Base-by-base conservation (phyloP, 2,797 vertebrate genomes). In the Centropyge bicolor region DNA sequence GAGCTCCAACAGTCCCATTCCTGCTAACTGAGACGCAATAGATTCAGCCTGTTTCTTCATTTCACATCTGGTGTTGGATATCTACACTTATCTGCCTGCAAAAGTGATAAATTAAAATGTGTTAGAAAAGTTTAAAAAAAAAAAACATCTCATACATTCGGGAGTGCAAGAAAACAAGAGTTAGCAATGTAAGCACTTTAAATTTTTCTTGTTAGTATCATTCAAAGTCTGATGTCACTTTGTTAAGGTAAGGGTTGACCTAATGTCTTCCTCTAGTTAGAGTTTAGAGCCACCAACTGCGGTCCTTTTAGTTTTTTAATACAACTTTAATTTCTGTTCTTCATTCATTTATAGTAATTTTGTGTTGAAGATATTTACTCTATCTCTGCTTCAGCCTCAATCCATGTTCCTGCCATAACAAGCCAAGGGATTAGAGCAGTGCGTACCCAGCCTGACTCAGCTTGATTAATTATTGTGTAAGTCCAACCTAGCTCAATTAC, bases 101-200 rank as follows among this genome's bases (percentile, higher is more conserved):
- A 41, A 82, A 78, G 67, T 16, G 43, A 56, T 56, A 13, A 31
- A 74, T 80, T 70, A 12, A 60, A 52, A 79, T 65, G 56, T 70
- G 73, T 54, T 52, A 63, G 35, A 38, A 46, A 51, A 46, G 66
- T 63, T n/a, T n/a, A n/a, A n/a, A n/a, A n/a, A 63, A 82, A 60
- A 54, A 36, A 52, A 31, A 31, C 27, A 3, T 59, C 19, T 52
- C 5, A 14, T 51, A 46, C 52, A 76, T 1, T 19, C n/a, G 17
- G 36, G 55, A 70, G 41, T 19, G 24, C 5, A 41, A 63, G 45
- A 76, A 70, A 61, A 31, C 8, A 22, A 59, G 40, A 62, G 20
- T 49, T 27, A 62, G 49, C 61, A 66, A 36, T 67, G 35, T 38
- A 41, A 43, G 11, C 43, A 43, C 14, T 51, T 38, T 52, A 45